phyloP scores from a whole-genome alignment of 30 jellyfish, hydroid and myxozoan species.

The Aurelia aurita complex sp. Pacific region DNA sequence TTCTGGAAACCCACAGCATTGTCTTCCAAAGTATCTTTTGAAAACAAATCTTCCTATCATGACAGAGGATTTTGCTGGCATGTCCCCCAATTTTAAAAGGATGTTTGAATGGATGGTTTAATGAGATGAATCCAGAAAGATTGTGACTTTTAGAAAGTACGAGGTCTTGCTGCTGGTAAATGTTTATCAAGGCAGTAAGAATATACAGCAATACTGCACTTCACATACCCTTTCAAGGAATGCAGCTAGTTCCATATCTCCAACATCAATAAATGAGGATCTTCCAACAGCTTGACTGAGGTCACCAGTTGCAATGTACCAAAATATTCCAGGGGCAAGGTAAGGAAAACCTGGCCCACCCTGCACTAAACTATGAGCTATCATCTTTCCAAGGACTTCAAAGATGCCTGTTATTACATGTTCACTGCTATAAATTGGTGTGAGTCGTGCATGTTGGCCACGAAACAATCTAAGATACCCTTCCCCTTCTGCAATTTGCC shows the following conservation, averaged over 20 bases:
- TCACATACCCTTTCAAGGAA: too few species aligned
- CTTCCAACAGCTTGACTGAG: constrained; percentile 9
- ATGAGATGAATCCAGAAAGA: too few species aligned
- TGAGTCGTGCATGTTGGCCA: constrained; percentile 19
- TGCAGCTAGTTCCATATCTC: neutral
- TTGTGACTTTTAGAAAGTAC: too few species aligned
- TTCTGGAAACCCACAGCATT: too few species aligned
- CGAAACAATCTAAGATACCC: neutral
- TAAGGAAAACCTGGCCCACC: constrained; percentile 30
- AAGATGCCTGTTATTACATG: constrained; percentile 10
- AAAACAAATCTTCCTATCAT: too few species aligned
- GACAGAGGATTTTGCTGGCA: too few species aligned
- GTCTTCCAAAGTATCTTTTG: too few species aligned
- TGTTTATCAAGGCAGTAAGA: too few species aligned
- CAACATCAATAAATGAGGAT: constrained; percentile 19
- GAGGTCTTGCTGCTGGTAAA: too few species aligned
- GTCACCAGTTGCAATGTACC: constrained; percentile 21
- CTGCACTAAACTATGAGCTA: constrained; percentile 19
- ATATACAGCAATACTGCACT: too few species aligned
- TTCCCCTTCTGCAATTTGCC: neutral
- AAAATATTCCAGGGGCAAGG: constrained; percentile 27
- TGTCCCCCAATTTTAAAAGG: too few species aligned
- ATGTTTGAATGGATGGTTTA: too few species aligned
- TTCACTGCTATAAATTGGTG: constrained; percentile 18
- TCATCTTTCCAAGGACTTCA: constrained; percentile 13